Conservation (phyloP, 2,888 invertebrate species). For the Caenorhabditis drosophilae region DNA sequence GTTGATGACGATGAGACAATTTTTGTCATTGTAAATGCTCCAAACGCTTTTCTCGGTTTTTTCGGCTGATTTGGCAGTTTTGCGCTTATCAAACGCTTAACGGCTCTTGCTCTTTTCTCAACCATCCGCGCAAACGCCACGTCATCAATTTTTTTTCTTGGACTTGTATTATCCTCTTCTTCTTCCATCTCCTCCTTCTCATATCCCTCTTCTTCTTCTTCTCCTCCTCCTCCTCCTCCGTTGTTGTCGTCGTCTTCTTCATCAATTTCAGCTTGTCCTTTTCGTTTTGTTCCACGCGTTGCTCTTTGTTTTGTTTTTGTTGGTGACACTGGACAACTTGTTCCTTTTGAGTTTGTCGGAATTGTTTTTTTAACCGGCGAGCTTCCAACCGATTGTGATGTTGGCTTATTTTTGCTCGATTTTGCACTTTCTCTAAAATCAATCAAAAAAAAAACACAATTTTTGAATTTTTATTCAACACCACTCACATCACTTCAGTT, state of each 20-base stretch:
- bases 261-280: not conserved
- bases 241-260: conserved; percentile 5
- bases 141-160: conserved; percentile 5
- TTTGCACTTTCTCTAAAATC: no score
- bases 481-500: not conserved
- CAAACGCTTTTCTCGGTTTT: conserved; percentile 22
- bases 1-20: not conserved
- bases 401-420: no score
- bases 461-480: no score
- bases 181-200: not conserved
- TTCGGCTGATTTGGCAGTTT: conserved; percentile 8
- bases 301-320: not conserved
- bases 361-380: not conserved
- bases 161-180: not conserved
- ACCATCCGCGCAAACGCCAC: conserved; percentile 23
- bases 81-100: conserved; percentile 16
- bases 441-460: no score
- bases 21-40: not conserved
- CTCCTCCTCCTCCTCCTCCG: not conserved
- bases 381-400: not conserved
- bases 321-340: conserved; percentile 1
- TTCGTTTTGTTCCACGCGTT: not conserved
- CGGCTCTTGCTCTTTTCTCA: conserved; percentile 16
- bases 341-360: not conserved
- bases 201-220: conserved; percentile 5